Conservation (phyloP, 2,113 vertebrate species). For the Cheirogaleus medius region DNA sequence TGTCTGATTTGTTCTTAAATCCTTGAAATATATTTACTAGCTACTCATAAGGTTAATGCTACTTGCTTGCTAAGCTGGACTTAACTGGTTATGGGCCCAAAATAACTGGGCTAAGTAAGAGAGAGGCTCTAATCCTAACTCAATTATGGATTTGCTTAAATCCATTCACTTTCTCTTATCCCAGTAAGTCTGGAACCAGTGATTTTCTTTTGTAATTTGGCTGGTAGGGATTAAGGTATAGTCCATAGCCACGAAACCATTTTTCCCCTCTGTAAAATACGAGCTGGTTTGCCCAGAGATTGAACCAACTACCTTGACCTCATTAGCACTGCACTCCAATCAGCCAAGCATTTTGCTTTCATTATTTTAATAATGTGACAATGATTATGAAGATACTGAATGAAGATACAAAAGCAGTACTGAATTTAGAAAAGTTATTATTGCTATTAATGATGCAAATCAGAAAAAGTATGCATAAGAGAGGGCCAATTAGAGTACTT, state of each 20-base stretch:
- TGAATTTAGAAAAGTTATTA: slow-evolving; percentile 55
- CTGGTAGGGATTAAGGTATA: not conserved
- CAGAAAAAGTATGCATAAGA: not conserved
- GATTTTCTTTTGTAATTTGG: not conserved
- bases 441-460: slow-evolving; percentile 60
- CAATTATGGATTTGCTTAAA: not conserved
- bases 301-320: slow-evolving; percentile 35
- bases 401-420: not conserved
- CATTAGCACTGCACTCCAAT: slow-evolving; percentile 41
- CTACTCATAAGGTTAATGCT: not conserved
- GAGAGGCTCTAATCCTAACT: not conserved
- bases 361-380: slow-evolving; percentile 56
- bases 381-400: slow-evolving; percentile 47
- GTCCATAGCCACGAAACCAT: not conserved
- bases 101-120: not conserved
- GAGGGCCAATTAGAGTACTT: not conserved
- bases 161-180: not conserved
- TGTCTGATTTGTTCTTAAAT: not conserved
- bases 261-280: not conserved
- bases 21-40: not conserved
- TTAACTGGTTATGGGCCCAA: not conserved
- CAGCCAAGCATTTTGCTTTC: slow-evolving; percentile 49
- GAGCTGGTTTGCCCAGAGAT: not conserved
- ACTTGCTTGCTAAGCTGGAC: not conserved
- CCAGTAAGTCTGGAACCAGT: not conserved